Evolutionary conservation across 2,797 vertebrate genomes (phyloP).

Genomic region (Pithecia hirsuta): DNA sequence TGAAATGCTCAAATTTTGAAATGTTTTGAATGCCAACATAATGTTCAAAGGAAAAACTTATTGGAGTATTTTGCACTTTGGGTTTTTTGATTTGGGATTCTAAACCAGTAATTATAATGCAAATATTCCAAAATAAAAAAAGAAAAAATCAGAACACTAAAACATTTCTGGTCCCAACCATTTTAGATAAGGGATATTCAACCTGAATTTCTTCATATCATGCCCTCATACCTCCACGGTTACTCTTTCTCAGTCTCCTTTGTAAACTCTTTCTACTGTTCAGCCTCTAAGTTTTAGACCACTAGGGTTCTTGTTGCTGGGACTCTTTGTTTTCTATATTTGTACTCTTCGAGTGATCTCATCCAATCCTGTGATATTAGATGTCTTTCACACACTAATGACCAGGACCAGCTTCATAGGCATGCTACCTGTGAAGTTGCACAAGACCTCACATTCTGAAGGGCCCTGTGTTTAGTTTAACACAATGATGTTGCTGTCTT

Average conservation of each 20-base stretch:
- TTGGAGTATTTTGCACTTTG: neutral
- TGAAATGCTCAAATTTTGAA: neutral
- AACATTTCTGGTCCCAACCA: neutral
- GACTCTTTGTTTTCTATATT: neutral
- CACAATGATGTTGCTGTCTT: neutral
- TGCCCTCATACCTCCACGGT: neutral
- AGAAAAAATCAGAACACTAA: neutral
- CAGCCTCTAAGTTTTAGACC: neutral
- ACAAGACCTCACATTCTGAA: neutral
- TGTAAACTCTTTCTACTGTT: neutral
- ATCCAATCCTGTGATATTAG: neutral
- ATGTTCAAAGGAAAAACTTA: neutral
- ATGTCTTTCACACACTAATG: neutral
- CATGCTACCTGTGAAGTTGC: neutral
- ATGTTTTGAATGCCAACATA: neutral
- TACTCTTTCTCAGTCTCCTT: neutral
- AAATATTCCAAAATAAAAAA: neutral
- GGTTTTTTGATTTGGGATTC: neutral
- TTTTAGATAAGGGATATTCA: neutral
- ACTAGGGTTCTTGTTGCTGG: neutral
- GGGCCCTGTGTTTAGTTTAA: neutral
- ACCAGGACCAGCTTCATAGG: neutral
- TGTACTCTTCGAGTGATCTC: neutral
- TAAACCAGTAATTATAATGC: neutral
- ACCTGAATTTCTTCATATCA: neutral